A percentile compares a stretch with the other conserved stretches of the same genome.
Conservation (phyloP, 53 echinoderm and acorn worm species). For the Antedon mediterranea region DNA sequence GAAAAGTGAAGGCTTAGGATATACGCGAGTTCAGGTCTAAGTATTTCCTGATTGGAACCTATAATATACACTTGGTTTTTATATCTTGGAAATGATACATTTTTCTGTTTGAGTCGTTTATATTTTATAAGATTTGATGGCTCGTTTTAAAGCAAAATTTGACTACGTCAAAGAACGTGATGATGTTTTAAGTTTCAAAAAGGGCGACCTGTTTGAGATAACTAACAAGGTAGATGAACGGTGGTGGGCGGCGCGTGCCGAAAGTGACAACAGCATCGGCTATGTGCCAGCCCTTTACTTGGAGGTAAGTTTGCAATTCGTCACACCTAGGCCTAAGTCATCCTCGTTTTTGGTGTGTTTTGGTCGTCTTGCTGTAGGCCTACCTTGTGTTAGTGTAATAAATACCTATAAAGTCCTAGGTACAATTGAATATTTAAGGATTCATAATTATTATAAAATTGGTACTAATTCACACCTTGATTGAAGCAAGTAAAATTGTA, state of each 20-base stretch:
- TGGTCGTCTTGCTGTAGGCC: too few relatives aligned
- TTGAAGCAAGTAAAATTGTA: too few relatives aligned
- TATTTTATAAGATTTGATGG: conserved; percentile 25
- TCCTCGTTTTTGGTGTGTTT: too few relatives aligned
- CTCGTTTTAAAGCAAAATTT: conserved; percentile 69
- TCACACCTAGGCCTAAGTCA: too few relatives aligned
- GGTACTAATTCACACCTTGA: too few relatives aligned
- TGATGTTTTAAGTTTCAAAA: conserved; percentile 79
- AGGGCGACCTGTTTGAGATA: conserved; percentile 77
- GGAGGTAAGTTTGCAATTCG: conserved; percentile 81
- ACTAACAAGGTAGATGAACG: conserved; percentile 57
- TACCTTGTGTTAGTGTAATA: too few relatives aligned
- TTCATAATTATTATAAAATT: too few relatives aligned
- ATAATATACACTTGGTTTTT: not conserved
- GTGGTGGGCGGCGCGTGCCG: conserved; percentile 84
- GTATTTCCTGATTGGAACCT: not conserved
- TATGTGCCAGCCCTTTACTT: conserved; percentile 82
- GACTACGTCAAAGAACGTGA: conserved; percentile 61
- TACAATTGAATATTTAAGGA: too few relatives aligned
- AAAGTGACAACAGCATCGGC: conserved; percentile 43
- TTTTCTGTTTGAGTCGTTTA: not conserved
- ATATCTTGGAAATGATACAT: not conserved
- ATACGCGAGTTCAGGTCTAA: too few relatives aligned
- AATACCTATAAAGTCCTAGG: too few relatives aligned
- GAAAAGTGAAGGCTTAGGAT: too few relatives aligned